Percentiles rank a stretch among this genome's conserved stretches.
phyloP scores from a whole-genome alignment of 2,797 vertebrate genomes.

The Squalus acanthias region DNA sequence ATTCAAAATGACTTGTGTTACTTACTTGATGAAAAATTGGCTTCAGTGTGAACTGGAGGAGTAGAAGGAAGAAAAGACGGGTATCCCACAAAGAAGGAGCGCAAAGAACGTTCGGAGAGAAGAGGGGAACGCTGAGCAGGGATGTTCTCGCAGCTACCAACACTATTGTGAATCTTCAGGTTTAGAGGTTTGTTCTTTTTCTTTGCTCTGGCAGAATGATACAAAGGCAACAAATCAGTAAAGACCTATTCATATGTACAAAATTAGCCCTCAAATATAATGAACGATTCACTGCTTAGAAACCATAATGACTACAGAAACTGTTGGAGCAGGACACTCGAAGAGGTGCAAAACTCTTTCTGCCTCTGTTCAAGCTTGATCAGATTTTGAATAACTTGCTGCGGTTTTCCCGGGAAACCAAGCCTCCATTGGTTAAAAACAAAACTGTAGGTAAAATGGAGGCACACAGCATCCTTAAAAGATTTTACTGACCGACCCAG shows the following conservation, averaged over 20 bases:
- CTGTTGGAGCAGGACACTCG: neutral
- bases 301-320: neutral
- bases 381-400: neutral
- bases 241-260: neutral
- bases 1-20: slow-evolving; percentile 39
- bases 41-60: slow-evolving; percentile 81
- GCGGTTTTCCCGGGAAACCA: neutral
- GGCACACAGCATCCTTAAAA: too few species aligned
- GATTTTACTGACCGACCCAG: too few species aligned
- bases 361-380: neutral
- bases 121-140: slow-evolving; percentile 88
- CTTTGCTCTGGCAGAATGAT: slow-evolving; percentile 68
- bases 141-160: slow-evolving; percentile 97
- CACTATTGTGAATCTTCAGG: slow-evolving; percentile 94
- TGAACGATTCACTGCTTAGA: neutral
- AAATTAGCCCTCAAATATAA: neutral
- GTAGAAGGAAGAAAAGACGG: slow-evolving; percentile 90
- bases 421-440: too few species aligned
- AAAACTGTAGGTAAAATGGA: too few species aligned
- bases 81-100: slow-evolving; percentile 88
- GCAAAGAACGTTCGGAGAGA: slow-evolving; percentile 79
- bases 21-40: slow-evolving; percentile 88
- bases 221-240: slow-evolving; percentile 20
- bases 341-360: neutral
- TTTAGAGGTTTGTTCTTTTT: slow-evolving; percentile 96